Evolutionary conservation across 1,140 invertebrate genomes (phyloP).

Genomic region (Globodera rostochiensis): DNA sequence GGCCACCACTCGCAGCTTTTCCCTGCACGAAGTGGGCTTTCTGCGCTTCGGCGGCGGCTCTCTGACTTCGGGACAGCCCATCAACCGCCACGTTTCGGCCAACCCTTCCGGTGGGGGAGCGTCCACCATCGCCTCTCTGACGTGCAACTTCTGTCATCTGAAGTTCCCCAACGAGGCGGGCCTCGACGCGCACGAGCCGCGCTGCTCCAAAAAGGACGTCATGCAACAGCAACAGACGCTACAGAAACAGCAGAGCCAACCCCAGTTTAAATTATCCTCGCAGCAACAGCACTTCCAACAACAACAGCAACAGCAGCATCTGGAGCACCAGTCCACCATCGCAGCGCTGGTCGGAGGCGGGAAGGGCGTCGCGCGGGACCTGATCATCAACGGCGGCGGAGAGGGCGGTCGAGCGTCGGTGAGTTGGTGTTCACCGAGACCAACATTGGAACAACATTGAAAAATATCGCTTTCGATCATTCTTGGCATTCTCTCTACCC

Average conservation of each 20-base stretch:
- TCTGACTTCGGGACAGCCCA: slow-evolving; percentile 48
- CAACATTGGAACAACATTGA: no score
- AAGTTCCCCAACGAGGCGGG: slow-evolving; percentile 59
- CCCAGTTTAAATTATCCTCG: slow-evolving; percentile 45
- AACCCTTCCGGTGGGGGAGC: no score
- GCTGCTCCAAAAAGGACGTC: slow-evolving; percentile 51
- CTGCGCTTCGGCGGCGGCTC: slow-evolving; percentile 49
- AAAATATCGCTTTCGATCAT: neutral
- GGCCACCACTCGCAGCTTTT: slow-evolving; percentile 52
- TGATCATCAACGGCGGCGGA: slow-evolving; percentile 43
- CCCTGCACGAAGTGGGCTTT: slow-evolving; percentile 51
- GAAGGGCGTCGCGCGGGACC: slow-evolving; percentile 48
- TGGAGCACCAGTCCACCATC: slow-evolving; percentile 50
- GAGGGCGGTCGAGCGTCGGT: slow-evolving; percentile 44
- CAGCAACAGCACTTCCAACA: slow-evolving; percentile 41
- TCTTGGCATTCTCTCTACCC: neutral
- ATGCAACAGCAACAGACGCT: slow-evolving; percentile 5
- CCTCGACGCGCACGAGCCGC: slow-evolving; percentile 50
- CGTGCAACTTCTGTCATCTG: slow-evolving; percentile 50
- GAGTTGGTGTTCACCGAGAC: neutral
- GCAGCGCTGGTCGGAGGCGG: slow-evolving; percentile 51
- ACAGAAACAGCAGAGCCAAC: slow-evolving; percentile 52
- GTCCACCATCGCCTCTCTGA: slow-evolving; percentile 9
- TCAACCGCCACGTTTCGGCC: slow-evolving; percentile 34
- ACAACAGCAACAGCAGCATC: slow-evolving; percentile 36